Evolutionary conservation across 1,140 invertebrate genomes (phyloP), one percentile per base, ranked within the genome.

Genomic region (Leptoteleia sp.): DNA sequence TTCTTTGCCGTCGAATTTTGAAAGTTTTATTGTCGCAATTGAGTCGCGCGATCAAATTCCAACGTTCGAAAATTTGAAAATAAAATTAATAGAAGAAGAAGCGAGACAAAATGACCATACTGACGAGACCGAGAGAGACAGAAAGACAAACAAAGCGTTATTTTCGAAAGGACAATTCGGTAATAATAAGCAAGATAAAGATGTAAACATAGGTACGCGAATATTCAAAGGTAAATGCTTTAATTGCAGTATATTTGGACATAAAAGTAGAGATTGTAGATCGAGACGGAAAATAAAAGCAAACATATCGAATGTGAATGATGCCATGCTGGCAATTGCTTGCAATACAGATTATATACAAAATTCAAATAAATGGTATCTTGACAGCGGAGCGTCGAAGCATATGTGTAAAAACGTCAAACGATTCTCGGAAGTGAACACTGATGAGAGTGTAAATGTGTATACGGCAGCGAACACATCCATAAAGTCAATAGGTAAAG

Each of bases 341-440:
- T 79, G 22, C 2, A 82, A 78, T 38, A 13, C 35, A 0, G 54
- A 40, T 38, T n/a, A 29, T 3, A 3, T 7, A 1, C 8, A 54
- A 47, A 57, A 19, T 0, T 13, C n/a, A 5, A 22, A 40, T 19
- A 4, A 11, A 0, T 81, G 76, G 80, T 83, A 38, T 19, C 35
- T 83, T 0, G 81, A 82, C n/a, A 82, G 79, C 6, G 81, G 70
- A 0, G 71, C 70, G 1, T 77, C 79, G 0, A 55, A 16, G 1
- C 79, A 82, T 31, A 82, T 80, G 73, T 77, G 64, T 6, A 68
- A 67, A 2, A 5, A 76, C 22, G 6, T 3, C n/a, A 25, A 25
- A 25, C 6, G 6, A 6, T 25, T 25, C 6, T 25, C 22, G 22
- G 3, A 25, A 3, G 22, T 6, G 6, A 25, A 25, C 22, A 25